Conservation (phyloP, 2,113 vertebrate genomes). For the Nematolebias whitei region DNA sequence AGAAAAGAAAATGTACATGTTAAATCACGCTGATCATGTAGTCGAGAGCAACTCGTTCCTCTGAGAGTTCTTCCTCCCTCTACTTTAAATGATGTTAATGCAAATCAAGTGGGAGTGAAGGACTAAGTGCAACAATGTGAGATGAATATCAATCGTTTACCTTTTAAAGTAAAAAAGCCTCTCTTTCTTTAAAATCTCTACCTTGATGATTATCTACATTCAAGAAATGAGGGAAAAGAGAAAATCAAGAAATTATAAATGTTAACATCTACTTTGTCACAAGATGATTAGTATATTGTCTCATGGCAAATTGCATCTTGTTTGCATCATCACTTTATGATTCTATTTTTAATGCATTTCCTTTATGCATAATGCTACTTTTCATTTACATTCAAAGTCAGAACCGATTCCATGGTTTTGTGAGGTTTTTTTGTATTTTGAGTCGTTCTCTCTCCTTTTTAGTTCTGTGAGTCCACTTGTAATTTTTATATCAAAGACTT, state of each 20-base stretch:
- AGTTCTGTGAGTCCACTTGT: too few species aligned
- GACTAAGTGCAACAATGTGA: constrained; percentile 58
- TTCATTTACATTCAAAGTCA: too few species aligned
- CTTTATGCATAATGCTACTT: too few species aligned
- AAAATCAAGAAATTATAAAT: neutral
- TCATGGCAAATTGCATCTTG: too few species aligned
- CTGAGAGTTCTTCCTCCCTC: constrained; percentile 50
- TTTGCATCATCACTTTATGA: too few species aligned
- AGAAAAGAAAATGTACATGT: constrained; percentile 54
- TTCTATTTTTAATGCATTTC: too few species aligned
- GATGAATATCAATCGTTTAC: constrained; percentile 64
- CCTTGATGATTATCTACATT: constrained; percentile 22
- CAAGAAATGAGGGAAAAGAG: constrained; percentile 2
- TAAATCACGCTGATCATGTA: constrained; percentile 62
- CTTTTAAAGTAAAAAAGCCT: constrained; percentile 38
- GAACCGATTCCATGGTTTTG: too few species aligned
- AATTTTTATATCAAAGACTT: too few species aligned
- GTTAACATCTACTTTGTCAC: too few species aligned
- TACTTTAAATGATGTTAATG: constrained; percentile 68
- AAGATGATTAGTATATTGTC: too few species aligned
- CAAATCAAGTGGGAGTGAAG: constrained; percentile 59
- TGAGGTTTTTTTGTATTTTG: too few species aligned
- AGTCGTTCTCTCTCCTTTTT: too few species aligned
- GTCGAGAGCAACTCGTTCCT: constrained; percentile 44
- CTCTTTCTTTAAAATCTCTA: constrained; percentile 4